Evolutionary conservation across 2,888 invertebrate genomes (phyloP), one percentile per base, ranked within the genome.

Genomic region (Sphaeridia pumilis): DNA sequence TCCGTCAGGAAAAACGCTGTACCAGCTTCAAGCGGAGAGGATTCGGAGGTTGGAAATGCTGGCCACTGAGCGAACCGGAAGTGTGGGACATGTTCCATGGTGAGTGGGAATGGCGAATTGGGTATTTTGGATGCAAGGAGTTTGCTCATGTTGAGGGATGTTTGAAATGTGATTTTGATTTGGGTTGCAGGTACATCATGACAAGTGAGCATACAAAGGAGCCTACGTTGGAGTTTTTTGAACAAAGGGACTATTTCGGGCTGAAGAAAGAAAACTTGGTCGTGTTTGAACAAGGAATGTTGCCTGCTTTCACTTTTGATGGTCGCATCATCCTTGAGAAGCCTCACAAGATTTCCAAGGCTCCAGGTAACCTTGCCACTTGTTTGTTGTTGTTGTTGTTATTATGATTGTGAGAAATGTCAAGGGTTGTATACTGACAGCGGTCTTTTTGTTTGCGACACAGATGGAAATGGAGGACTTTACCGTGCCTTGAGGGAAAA

Each of bases 21-120:
- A 90, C 70, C 89, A 93, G 73, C 77, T 97, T n/a, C 95, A 97
- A 76, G 95, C 92, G 0, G 93, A 95, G 70, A 77, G 94, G 54
- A 88, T 97, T 46, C 70, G 79, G 4, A 78, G 82, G 61, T 72
- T 95, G 1, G 81, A 92, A 69, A 73, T 78, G 62, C 73, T 94
- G 68, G 92, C 92, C 0, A 75, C 78, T 47, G 74, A 82, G 53
- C 73, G 73, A 43, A 82, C 77, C n/a, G 75, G 84, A 12, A 69
- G 69, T 51, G 61, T 65, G 5, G 72, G 72, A 51, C 65, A 64
- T 28, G 69, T 76, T 31, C 73, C 74, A 20, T 76, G 76, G 75
- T 74, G 66, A 60, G n/a, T n/a, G n/a, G n/a, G n/a, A n/a, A n/a
- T n/a, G n/a, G n/a, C n/a, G n/a, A n/a, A n/a, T n/a, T n/a, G n/a